Percentiles rank a stretch among this genome's conserved stretches.
Evolutionary conservation across 2,797 vertebrate species (phyloP).

Genomic region (Xiphophorus birchmanni): DNA sequence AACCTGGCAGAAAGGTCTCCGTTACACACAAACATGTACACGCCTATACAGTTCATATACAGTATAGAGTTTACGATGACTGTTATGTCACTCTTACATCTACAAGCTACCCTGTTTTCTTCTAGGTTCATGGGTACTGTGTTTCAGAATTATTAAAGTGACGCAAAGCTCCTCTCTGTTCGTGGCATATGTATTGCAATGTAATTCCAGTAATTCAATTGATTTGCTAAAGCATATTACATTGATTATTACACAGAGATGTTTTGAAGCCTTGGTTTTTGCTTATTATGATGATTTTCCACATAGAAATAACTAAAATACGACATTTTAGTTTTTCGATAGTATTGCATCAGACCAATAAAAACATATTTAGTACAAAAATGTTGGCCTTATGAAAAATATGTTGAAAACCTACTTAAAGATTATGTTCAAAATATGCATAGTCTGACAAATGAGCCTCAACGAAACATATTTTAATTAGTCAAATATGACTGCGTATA

Average conservation of each 20-base stretch:
- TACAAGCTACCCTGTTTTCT: not conserved
- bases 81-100: not conserved
- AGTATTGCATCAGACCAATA: not conserved
- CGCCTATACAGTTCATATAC: not conserved
- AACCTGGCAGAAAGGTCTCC: conserved; percentile 96
- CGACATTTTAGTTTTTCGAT: not conserved
- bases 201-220: not conserved
- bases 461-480: no score
- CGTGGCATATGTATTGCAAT: not conserved
- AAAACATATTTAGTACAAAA: not conserved
- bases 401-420: not conserved
- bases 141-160: not conserved
- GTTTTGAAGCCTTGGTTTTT: not conserved
- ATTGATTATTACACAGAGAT: no score
- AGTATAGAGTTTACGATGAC: not conserved
- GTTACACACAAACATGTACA: conserved; percentile 6
- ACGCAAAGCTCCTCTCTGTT: not conserved
- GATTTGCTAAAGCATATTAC: not conserved
- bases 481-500: no score
- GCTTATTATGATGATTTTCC: not conserved
- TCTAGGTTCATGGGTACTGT: not conserved
- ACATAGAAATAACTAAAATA: no score
- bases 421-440: not conserved
- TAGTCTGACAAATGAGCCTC: not conserved
- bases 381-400: not conserved